Evolutionary conservation across 1,140 invertebrate species (phyloP), one percentile per base, ranked within the genome.

Genomic region (Pseudobourletiella spinata): DNA sequence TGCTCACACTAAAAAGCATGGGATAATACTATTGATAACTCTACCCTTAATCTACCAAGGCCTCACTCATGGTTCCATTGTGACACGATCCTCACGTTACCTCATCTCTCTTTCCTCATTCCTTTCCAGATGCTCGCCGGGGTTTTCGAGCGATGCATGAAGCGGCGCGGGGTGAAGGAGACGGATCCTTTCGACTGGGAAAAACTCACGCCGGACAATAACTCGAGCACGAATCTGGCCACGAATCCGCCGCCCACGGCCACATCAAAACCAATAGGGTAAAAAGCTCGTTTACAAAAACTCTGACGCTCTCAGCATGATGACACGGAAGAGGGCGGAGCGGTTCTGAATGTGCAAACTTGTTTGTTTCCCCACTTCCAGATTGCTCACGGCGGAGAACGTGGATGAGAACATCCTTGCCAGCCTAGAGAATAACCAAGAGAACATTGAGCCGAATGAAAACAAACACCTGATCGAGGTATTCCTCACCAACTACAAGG

Each of bases 161-260:
- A 93, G 73, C 80, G 94, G 1, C 82, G 94, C 43, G 90, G 90
- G 16, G 89, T 98, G 16, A 87, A 90, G 68, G 83, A 89, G 59
- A 79, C 81, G 0, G 95, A 98, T 79, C 89, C 90, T 0, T 98
- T 88, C 74, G 95, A 98, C 75, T 98, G 95, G 94, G 95, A 98
- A 79, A 88, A 90, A 76, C 70, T 71, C 48, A 75, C 71, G 68
- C 76, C 73, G 54, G 74, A 76, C 52, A 76, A 75, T n/a, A 77
- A 73, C 52, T 66, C 73, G 28, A 69, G 72, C 6, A 69, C 67
- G 22, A 72, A 73, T 52, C 73, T 74, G 55, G 73, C 71, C 58
- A 71, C 67, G 16, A 72, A 73, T 35, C 74, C 76, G 1, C 71
- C 74, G 2, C 73, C 75, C 28, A 71, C 75, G 16, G 67, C 74